Conservation (phyloP, 2,113 vertebrate species). For the Elachura formosa region DNA sequence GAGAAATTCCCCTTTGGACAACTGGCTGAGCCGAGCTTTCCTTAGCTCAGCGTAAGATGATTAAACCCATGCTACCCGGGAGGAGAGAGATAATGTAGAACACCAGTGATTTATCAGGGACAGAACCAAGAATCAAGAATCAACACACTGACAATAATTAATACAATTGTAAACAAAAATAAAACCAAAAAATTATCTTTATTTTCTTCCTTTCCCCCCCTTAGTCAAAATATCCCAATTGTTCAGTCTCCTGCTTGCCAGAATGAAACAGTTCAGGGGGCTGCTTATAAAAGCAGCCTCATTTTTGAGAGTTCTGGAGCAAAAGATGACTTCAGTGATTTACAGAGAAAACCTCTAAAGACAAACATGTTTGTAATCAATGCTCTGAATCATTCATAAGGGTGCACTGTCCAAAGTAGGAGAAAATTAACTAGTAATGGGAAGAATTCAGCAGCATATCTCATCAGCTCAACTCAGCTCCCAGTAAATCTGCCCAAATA, state of each 20-base stretch:
- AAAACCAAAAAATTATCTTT: neutral
- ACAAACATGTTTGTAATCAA: slow-evolving; percentile 34
- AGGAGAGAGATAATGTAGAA: slow-evolving; percentile 54
- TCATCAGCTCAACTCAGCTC: neutral
- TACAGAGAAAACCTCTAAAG: neutral
- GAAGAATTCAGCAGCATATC: slow-evolving; percentile 9
- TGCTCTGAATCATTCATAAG: neutral
- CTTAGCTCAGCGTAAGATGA: slow-evolving; percentile 60
- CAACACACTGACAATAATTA: neutral
- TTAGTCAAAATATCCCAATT: neutral
- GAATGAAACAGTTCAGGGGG: neutral
- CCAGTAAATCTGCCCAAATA: neutral
- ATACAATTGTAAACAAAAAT: neutral
- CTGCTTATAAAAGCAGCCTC: neutral
- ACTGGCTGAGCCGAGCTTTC: slow-evolving; percentile 54
- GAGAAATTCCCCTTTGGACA: slow-evolving; percentile 48
- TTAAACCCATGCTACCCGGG: slow-evolving; percentile 51
- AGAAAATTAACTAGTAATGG: neutral
- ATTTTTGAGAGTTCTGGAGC: neutral
- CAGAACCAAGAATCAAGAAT: slow-evolving; percentile 39
- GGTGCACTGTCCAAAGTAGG: neutral
- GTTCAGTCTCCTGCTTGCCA: neutral
- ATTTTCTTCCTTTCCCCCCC: neutral
- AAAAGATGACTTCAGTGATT: neutral
- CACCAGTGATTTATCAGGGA: slow-evolving; percentile 29